These are phyloP conservation scores for Poecile atricapillus DNA, from an alignment of 2,113 vertebrate species.

Conservation along the genomic window DNA sequence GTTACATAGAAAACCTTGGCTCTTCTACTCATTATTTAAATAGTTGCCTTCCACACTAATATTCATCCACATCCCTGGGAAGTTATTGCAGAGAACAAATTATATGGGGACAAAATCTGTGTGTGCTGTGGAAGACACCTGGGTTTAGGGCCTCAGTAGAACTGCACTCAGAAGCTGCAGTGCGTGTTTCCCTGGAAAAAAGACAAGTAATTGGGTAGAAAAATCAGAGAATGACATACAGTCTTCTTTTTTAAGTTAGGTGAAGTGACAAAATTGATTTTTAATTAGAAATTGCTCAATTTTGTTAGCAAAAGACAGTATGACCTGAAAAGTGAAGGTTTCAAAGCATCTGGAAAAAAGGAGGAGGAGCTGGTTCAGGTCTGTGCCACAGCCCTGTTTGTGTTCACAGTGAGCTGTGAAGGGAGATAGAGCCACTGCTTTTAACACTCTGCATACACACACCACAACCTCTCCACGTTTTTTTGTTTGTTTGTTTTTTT, in stretches of 20 bases:
- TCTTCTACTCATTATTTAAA: background rate
- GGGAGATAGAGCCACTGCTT: background rate
- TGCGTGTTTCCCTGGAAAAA: fast-evolving
- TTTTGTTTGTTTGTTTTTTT: background rate
- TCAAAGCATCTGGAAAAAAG: background rate
- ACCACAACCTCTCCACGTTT: background rate
- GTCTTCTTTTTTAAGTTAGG: background rate
- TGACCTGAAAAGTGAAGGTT: background rate
- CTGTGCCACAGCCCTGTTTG: background rate
- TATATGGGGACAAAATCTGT: background rate
- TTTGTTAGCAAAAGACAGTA: background rate
- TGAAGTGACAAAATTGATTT: background rate
- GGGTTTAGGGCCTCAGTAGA: background rate
- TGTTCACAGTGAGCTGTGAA: background rate
- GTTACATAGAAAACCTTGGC: background rate
- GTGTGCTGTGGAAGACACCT: background rate
- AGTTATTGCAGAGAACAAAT: background rate
- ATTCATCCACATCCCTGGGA: background rate
- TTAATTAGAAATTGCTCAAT: background rate
- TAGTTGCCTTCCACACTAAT: background rate
- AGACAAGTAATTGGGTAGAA: background rate
- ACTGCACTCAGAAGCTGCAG: background rate
- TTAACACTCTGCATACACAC: no score
- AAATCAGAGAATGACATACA: background rate
- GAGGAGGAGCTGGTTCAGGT: background rate